Base-by-base conservation (phyloP, 2,797 vertebrate genomes). In the Glossophaga mutica region DNA sequence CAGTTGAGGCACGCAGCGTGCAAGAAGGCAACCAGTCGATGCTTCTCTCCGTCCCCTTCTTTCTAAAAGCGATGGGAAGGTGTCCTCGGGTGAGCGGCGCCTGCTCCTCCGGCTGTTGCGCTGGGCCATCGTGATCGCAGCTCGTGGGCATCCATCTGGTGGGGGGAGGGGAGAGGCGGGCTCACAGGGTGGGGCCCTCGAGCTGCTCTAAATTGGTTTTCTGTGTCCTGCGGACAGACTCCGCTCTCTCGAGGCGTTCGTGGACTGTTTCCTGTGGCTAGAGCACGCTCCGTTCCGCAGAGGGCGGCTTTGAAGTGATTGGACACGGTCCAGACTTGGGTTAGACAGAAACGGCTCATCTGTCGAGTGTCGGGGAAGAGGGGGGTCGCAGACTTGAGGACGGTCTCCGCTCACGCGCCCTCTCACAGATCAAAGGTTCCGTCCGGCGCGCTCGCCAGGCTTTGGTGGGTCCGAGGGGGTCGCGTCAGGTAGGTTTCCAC, bases 371-470 rank as follows among this genome's bases (percentile, higher is more conserved):
- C 4, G 18, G 26, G 79, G 70, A 68, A 68, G 48, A 48, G 34
- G 18, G 18, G n/a, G 16, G 44, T 1, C 19, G 12, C 65, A 24
- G 50, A 39, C 44, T 10, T 22, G n/a, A 24, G 19, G 24, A 9
- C 37, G 3, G 7, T 37, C 34, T 50, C 2, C 39, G 9, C 48
- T 21, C 1, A 2, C 2, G 14, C 29, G 21, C 21, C 24, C 8
- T 32, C 19, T 85, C 18, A 9, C 18, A 22, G 21, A 15, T 14
- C 29, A 26, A 16, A 59, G 42, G 5, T 8, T 0, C 14, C 0
- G 1, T 0, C 14, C 0, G 1, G 34, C 1, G 0, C 4, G 44
- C 18, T 12, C 3, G 1, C 34, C 34, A 24, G 48, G n/a, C 16
- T 83, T 6, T 4, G 81, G 6, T 2, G 0, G 18, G 59, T 70